Percentiles rank a stretch among this genome's conserved stretches.
These are phyloP conservation scores for Mugil cephalus DNA, from an alignment of 2,113 vertebrate species.

Conservation along the genomic window DNA sequence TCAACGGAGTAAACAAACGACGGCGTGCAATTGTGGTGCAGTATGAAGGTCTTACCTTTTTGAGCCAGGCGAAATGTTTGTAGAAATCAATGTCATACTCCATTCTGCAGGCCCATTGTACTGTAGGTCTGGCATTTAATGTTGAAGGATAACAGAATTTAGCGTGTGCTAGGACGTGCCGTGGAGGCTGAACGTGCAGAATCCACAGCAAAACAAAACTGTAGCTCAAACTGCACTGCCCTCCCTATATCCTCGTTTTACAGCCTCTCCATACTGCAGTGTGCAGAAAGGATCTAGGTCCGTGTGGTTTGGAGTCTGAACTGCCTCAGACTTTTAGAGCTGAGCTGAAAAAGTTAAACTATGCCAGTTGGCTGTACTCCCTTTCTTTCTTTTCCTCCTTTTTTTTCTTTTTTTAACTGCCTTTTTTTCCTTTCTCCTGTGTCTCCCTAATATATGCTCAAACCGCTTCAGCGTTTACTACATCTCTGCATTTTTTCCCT, in stretches of 20 bases:
- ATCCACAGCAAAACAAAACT: conserved; percentile 59
- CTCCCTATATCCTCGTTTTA: conserved; percentile 56
- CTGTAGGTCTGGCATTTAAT: conserved; percentile 71
- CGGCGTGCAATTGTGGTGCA: neutral
- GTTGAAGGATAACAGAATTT: conserved; percentile 60
- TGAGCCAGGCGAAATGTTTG: conserved; percentile 97
- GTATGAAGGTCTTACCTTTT: conserved; percentile 89
- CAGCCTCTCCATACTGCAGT: conserved; percentile 68
- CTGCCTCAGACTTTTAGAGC: conserved; percentile 79
- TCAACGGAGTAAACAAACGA: conserved; percentile 30
- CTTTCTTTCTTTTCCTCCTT: conserved; percentile 66
- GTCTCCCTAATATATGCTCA: conserved; percentile 34
- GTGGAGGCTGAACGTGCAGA: conserved; percentile 15
- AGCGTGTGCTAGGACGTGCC: conserved; percentile 23
- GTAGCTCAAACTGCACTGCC: conserved; percentile 32
- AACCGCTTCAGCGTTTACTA: conserved; percentile 44
- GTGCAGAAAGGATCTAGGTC: conserved; percentile 72
- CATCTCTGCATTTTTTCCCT: conserved; percentile 42
- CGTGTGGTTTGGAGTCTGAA: conserved; percentile 86
- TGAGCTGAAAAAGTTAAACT: conserved; percentile 75
- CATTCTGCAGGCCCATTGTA: conserved; percentile 95
- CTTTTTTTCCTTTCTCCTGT: conserved; percentile 33
- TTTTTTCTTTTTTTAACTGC: conserved; percentile 57
- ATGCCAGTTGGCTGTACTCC: conserved; percentile 81
- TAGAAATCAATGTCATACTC: conserved; percentile 97